These are phyloP conservation scores for Norana najaformis DNA, from an alignment of 2,888 invertebrate genomes.

Conservation along the genomic window DNA sequence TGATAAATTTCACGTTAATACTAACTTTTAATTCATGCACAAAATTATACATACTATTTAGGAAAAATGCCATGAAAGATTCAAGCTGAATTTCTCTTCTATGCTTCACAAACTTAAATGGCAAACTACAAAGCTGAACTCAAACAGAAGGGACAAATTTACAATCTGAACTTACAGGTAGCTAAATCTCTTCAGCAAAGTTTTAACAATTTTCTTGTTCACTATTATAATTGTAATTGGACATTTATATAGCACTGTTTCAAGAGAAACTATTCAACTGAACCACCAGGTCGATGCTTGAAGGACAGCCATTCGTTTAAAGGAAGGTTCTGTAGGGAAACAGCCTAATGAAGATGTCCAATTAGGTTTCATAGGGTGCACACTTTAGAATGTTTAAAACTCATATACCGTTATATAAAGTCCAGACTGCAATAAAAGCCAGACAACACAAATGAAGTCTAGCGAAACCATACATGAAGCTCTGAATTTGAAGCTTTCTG, in stretches of 20 bases:
- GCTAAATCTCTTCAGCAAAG: not conserved
- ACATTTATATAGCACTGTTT: too few relatives aligned
- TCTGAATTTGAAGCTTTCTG: not conserved
- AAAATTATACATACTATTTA: not conserved
- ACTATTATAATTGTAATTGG: not conserved
- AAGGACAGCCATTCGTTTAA: too few relatives aligned
- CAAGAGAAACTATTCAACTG: too few relatives aligned
- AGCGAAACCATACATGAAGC: too few relatives aligned
- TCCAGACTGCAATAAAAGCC: not conserved
- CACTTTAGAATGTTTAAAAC: not conserved
- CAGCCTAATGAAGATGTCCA: not conserved
- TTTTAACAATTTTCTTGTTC: not conserved
- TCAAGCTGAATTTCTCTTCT: too few relatives aligned
- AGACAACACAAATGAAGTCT: not conserved
- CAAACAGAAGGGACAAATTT: not conserved
- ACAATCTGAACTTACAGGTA: not conserved
- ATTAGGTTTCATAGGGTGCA: not conserved
- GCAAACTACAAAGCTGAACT: not conserved
- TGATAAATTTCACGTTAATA: slow-evolving; percentile 6
- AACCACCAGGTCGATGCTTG: too few relatives aligned
- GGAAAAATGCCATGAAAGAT: not conserved
- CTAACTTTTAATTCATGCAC: not conserved
- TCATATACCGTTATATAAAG: not conserved
- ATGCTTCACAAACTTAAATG: not conserved
- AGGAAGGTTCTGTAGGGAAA: too few relatives aligned